Percentiles rank a stretch among this genome's conserved stretches.
These are phyloP conservation scores for Porphyrio hochstetteri DNA, from an alignment of 2,113 vertebrate genomes.

Conservation along the genomic window DNA sequence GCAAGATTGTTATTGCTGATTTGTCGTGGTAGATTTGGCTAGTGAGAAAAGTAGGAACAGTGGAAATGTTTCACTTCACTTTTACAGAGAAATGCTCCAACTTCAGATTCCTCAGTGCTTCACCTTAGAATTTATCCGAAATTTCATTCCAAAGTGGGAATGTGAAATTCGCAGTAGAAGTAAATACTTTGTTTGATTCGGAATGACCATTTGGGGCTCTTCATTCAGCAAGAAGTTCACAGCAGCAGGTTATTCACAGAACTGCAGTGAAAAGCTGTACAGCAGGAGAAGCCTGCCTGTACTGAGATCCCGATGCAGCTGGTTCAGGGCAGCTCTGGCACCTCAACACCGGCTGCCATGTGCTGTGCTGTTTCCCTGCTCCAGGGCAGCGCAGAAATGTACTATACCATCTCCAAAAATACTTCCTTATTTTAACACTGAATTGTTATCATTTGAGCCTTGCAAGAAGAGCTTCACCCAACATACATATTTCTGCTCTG, in stretches of 20 bases:
- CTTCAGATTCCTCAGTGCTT: not conserved
- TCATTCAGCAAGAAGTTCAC: not conserved
- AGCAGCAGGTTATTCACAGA: not conserved
- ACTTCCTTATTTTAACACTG: not conserved
- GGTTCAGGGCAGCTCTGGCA: not conserved
- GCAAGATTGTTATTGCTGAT: not conserved
- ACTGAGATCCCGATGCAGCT: not conserved
- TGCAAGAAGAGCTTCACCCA: not conserved
- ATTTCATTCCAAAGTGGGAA: not conserved
- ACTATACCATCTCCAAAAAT: not conserved
- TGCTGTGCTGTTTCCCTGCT: not conserved
- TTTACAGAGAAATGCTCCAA: not conserved
- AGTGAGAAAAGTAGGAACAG: not conserved
- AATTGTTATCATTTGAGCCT: not conserved
- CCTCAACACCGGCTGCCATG: not conserved
- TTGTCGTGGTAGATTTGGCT: not conserved
- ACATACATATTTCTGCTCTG: not conserved
- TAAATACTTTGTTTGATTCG: not conserved
- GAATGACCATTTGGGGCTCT: not conserved
- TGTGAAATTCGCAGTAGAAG: not conserved
- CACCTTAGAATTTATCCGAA: not conserved
- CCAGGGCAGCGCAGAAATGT: not conserved
- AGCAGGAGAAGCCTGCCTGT: not conserved
- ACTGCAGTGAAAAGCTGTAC: not conserved
- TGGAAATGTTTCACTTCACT: not conserved